These are phyloP conservation scores for Macrosiphum euphorbiae DNA, from an alignment of 2,888 invertebrate genomes.

Conservation along the genomic window DNA sequence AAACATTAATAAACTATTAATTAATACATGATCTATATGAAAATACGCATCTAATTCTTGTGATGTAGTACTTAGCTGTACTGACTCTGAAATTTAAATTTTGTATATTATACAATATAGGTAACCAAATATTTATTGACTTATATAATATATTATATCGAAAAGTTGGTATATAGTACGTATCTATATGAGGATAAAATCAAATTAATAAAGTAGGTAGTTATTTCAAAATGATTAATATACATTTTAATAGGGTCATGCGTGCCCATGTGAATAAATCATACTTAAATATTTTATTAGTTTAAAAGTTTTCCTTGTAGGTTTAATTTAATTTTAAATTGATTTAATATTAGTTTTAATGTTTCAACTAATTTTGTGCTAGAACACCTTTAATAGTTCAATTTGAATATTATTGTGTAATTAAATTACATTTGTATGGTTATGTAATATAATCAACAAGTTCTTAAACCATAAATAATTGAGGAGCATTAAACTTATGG, in stretches of 20 bases:
- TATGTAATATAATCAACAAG: not conserved
- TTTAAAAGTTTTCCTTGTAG: not conserved
- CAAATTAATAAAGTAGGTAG: not conserved
- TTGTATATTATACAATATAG: too few species aligned
- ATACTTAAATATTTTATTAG: not conserved
- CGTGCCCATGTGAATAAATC: not conserved
- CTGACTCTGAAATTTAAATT: not conserved
- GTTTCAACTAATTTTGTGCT: not conserved
- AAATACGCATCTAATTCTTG: not conserved
- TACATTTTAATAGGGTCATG: not conserved
- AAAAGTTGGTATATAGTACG: not conserved
- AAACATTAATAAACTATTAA: slow-evolving; percentile 45
- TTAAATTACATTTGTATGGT: not conserved
- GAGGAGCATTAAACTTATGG: not conserved
- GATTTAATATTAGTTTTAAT: not conserved
- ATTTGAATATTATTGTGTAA: not conserved
- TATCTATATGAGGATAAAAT: not conserved
- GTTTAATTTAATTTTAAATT: not conserved
- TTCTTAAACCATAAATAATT: not conserved
- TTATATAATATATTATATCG: not conserved
- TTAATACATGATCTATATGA: not conserved
- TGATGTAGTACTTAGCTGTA: not conserved
- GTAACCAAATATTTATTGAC: not conserved
- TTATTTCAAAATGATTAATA: not conserved
- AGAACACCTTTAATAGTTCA: not conserved